Evolutionary conservation across 2,888 invertebrate species (phyloP).

Genomic region (Drosophila mayaguana): DNA sequence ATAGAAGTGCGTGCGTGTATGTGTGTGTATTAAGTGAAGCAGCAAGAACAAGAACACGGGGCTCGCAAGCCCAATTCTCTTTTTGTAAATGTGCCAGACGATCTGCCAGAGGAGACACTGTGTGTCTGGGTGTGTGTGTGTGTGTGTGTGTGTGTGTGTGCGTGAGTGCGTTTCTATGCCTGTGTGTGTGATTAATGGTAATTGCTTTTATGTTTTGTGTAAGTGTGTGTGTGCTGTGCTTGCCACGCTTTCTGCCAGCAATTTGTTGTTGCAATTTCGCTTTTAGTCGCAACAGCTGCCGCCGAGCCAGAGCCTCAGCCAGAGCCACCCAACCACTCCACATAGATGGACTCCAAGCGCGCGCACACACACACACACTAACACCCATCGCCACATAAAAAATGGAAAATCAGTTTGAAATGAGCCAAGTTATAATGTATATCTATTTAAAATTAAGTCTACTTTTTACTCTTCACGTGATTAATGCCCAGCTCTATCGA

Average conservation of each 20-base stretch:
- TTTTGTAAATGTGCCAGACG: constrained; percentile 18
- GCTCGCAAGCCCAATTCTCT: constrained; percentile 16
- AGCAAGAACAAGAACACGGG: constrained; percentile 13
- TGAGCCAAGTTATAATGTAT: not conserved
- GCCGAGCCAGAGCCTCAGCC: not conserved
- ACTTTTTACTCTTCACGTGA: not conserved
- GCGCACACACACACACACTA: too few relatives aligned
- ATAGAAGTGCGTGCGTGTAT: not conserved
- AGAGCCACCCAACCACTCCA: constrained; percentile 6
- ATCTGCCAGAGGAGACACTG: constrained; percentile 11
- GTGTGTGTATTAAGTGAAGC: constrained; percentile 2
- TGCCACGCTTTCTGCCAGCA: constrained; percentile 33
- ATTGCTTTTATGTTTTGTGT: constrained; percentile 45
- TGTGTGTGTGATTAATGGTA: constrained; percentile 58
- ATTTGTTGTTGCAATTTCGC: constrained; percentile 51
- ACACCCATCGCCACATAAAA: not conserved
- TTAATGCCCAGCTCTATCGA: constrained; percentile 94
- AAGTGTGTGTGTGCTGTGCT: constrained; percentile 6
- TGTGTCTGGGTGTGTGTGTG: not conserved
- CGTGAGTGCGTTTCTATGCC: not conserved
- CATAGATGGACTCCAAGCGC: too few relatives aligned
- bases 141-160: too few relatives aligned
- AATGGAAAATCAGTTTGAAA: not conserved
- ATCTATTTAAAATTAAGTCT: not conserved
- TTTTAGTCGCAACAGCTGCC: constrained; percentile 28